Evolutionary conservation across 1,140 invertebrate genomes (phyloP), one percentile per base, ranked within the genome.

Genomic region (Nymphalis io): DNA sequence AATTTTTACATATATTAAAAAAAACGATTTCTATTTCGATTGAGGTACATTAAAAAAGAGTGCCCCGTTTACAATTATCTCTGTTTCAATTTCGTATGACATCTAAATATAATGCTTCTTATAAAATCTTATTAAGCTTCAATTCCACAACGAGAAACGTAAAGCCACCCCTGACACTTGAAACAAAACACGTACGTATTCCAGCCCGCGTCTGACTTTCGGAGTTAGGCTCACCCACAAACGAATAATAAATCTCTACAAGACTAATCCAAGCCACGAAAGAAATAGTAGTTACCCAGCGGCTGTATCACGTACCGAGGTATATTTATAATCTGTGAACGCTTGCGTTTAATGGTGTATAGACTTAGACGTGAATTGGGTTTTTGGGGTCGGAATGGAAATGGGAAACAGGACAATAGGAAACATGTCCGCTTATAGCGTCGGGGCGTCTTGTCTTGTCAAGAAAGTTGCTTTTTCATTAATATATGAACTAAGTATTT

Each of bases 261-360:
- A 74, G 69, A 65, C 78, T 85, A 83, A 53, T 53, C 48, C 18
- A 85, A 83, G 75, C 70, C 70, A 68, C 57, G 58, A 80, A 80
- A 74, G 77, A 81, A 84, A 83, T 79, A 20, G 18, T 51, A 51
- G 6, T 11, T 15, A 15, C 40, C 40, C 15, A 13, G 27, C 10
- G 10, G 27, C 4, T 27, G 15, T 27, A 55, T n/a, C 23, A 55
- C 20, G 23, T 27, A 27, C 10, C 13, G 21, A 23, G 51, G 51
- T 75, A 80, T 82, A 80, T 84, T 82, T 85, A 85, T 80, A 81
- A 83, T 84, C 76, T 76, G 72, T 68, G 72, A 75, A 77, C 78
- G 77, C 78, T 80, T 78, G 59, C 70, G 68, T 78, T 76, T 81
- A 81, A 82, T 81, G 82, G 76, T 68, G 71, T 78, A 69, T 73